Evolutionary conservation across 1,140 invertebrate species (phyloP).

Genomic region (Euura lappo): DNA sequence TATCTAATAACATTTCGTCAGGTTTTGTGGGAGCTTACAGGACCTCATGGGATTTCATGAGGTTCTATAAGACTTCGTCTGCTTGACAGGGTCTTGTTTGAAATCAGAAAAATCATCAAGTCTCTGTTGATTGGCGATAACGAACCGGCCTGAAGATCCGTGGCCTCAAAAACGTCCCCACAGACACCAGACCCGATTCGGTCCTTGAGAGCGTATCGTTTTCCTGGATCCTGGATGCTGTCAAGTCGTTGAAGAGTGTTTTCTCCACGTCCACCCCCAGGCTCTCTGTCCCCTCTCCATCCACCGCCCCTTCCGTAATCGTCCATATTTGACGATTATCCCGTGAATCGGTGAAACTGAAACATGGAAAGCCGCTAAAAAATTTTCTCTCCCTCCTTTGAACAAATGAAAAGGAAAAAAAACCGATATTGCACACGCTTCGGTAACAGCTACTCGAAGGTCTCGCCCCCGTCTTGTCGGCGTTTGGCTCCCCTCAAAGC

Average conservation of each 20-base stretch:
- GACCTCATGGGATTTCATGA: no score
- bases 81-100: slow-evolving; percentile 12
- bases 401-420: no score
- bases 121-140: not conserved
- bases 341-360: not conserved
- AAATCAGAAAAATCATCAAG: slow-evolving; percentile 18
- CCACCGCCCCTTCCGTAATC: slow-evolving; percentile 23
- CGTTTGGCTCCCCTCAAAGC: not conserved
- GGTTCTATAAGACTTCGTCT: no score
- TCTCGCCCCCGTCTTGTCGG: not conserved
- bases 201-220: slow-evolving; percentile 70
- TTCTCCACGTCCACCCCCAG: slow-evolving; percentile 9
- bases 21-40: not conserved
- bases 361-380: not conserved
- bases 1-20: not conserved
- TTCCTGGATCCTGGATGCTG: slow-evolving; percentile 70
- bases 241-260: slow-evolving; percentile 53
- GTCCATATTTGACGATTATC: not conserved
- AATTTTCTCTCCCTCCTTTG: no score
- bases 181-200: slow-evolving; percentile 77
- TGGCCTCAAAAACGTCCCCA: slow-evolving; percentile 77
- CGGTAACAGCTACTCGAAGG: not conserved
- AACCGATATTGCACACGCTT: not conserved
- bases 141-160: slow-evolving; percentile 70
- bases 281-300: slow-evolving; percentile 19